Conservation (phyloP, 2,113 vertebrate species). For the Lathamus discolor region DNA sequence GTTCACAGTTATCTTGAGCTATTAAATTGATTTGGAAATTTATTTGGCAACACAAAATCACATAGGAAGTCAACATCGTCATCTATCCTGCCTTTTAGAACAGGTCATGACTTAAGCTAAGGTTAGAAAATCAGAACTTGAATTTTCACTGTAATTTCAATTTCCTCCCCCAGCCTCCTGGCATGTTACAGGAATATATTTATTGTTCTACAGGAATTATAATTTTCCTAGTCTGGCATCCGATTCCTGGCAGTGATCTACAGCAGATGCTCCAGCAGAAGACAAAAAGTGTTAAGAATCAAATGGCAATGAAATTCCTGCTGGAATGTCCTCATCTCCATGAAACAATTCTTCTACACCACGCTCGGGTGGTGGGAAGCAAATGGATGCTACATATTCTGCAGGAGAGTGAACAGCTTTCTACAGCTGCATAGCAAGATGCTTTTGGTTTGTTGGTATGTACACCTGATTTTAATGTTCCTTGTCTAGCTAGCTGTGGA, state of each 20-base stretch:
- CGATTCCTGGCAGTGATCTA: background rate
- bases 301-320: conserved; percentile 2
- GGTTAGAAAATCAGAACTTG: background rate
- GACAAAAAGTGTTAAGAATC: background rate
- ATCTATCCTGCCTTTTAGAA: background rate
- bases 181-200: background rate
- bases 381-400: background rate
- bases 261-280: conserved; percentile 44
- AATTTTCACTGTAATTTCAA: background rate
- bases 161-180: background rate
- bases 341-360: background rate
- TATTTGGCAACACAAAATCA: background rate
- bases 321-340: background rate
- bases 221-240: conserved; percentile 29
- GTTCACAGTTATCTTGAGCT: background rate
- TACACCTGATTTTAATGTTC: background rate
- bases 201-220: conserved; percentile 30
- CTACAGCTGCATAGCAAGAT: background rate
- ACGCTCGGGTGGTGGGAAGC: background rate
- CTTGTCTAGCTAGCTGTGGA: background rate
- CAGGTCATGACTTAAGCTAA: background rate
- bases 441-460: rapidly evolving
- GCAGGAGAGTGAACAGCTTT: background rate
- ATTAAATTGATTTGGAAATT: background rate
- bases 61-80: background rate